These are phyloP conservation scores for Galeopterus variegatus DNA, from an alignment of 2,113 vertebrate species.

Conservation along the genomic window DNA sequence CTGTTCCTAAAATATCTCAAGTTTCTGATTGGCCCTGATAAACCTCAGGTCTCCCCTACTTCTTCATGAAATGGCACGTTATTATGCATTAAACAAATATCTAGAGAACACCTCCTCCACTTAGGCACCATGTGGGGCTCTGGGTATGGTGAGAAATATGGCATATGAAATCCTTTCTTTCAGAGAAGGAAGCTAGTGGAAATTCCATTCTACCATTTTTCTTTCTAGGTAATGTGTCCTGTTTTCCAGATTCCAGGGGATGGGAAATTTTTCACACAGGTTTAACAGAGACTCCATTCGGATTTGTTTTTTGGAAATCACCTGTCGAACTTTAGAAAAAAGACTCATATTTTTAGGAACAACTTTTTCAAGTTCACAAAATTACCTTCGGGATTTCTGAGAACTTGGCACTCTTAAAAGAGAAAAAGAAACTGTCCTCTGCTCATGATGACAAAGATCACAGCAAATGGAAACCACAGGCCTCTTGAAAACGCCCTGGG, in stretches of 20 bases:
- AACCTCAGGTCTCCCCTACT: not conserved
- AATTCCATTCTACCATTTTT: not conserved
- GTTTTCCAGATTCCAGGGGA: not conserved
- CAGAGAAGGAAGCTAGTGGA: not conserved
- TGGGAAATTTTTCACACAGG: not conserved
- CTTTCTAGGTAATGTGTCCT: not conserved
- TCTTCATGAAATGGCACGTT: not conserved
- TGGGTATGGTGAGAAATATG: not conserved
- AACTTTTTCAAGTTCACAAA: not conserved
- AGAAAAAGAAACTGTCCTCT: not conserved
- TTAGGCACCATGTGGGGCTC: not conserved
- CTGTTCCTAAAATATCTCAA: not conserved
- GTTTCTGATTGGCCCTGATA: not conserved
- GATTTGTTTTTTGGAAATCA: slow-evolving; percentile 40
- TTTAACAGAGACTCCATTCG: not conserved
- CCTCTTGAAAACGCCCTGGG: not conserved
- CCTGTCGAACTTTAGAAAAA: not conserved
- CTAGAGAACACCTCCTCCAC: not conserved
- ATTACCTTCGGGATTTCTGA: slow-evolving; percentile 27
- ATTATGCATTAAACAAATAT: not conserved
- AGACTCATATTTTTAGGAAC: not conserved
- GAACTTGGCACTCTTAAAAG: not conserved
- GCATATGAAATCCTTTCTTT: not conserved
- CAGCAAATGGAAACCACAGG: not conserved
- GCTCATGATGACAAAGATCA: not conserved